Percentiles rank a stretch among this genome's conserved stretches.
phyloP scores from a whole-genome alignment of 2,888 invertebrate species.

The Mythimna impura region DNA sequence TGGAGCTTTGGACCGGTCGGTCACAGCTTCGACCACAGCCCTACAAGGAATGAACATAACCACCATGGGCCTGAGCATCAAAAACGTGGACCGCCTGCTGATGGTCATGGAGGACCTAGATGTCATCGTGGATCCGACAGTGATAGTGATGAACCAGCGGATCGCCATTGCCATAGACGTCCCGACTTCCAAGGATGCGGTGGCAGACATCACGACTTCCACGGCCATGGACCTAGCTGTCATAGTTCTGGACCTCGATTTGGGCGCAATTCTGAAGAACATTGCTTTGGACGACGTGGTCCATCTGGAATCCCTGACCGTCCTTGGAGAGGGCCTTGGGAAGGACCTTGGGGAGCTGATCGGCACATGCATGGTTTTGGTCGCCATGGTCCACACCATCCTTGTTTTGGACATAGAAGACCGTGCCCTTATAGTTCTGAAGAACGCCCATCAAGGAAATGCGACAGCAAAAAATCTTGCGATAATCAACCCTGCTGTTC shows the following conservation, averaged over 20 bases:
- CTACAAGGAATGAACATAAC: slow-evolving; percentile 1
- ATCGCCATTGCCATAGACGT: not conserved
- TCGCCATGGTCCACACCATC: not conserved
- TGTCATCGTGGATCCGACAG: slow-evolving; percentile 16
- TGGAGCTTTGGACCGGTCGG: slow-evolving; percentile 24
- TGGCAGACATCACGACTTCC: not conserved
- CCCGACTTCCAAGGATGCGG: not conserved
- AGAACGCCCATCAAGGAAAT: slow-evolving; percentile 12
- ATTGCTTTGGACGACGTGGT: slow-evolving; percentile 16
- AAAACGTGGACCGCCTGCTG: slow-evolving; percentile 8
- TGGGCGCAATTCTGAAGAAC: not conserved
- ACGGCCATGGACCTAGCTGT: slow-evolving; percentile 2
- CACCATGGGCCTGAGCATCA: slow-evolving; percentile 22
- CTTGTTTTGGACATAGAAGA: slow-evolving; percentile 16
- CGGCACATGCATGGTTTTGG: slow-evolving; percentile 9
- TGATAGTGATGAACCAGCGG: slow-evolving; percentile 7
- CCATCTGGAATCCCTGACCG: slow-evolving; percentile 7
- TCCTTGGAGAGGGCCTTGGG: slow-evolving; percentile 18
- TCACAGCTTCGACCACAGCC: slow-evolving; percentile 19
- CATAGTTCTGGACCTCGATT: slow-evolving; percentile 3
- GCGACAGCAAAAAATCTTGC: slow-evolving; percentile 27
- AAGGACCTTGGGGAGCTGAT: slow-evolving; percentile 20
- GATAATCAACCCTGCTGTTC: slow-evolving; percentile 46
- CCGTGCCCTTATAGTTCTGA: slow-evolving; percentile 22
- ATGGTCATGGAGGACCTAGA: not conserved